Evolutionary conservation across 2,888 invertebrate genomes (phyloP), one percentile per base, ranked within the genome.

Genomic region (Acheta domesticus): DNA sequence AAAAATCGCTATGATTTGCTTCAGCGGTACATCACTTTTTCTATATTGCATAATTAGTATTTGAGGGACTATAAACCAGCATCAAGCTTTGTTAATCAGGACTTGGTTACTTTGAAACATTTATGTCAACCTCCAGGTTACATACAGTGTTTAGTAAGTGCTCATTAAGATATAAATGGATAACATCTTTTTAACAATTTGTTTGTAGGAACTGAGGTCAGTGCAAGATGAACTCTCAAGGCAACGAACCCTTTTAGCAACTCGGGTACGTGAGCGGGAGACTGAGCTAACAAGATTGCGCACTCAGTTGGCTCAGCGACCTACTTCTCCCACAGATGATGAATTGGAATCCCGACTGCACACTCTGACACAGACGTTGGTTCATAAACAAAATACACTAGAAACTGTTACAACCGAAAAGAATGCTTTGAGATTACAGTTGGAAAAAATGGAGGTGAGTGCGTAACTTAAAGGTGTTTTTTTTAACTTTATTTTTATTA

Each of bases 381-480:
- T 97, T 80, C 91, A 93, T 84, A 96, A 95, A 85, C 97, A 97
- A 87, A 93, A 92, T 75, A 91, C 92, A 83, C 88, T 97, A n/a
- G 97, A 97, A 85, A 89, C 91, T 23, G 88, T 95, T 75, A 91
- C 95, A 79, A 93, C 94, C 0, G 96, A 97, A 84, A 92, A 95
- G 85, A 96, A 96, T 88, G 95, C 96, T 23, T 88, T 97, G 78
- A 90, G 91, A 83, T 89, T 97, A 83, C 96, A 96, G 85, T 86
- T 96, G 84, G 96, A 97, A 85, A 93, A 95, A 85, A 86, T 92
- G 79, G 92, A 93, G 89, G 94, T 94, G 84, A 85, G 83, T 82
- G 49, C 11, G 76, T 77, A 76, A 77, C 78, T 79, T 79, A 36
- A n/a, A n/a, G n/a, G n/a, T 36, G 36, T 36, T 36, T 36, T 8